Percentiles rank a stretch among this genome's conserved stretches.
Evolutionary conservation across 1,140 invertebrate genomes (phyloP).

Genomic region (Latrodectus geometricus): DNA sequence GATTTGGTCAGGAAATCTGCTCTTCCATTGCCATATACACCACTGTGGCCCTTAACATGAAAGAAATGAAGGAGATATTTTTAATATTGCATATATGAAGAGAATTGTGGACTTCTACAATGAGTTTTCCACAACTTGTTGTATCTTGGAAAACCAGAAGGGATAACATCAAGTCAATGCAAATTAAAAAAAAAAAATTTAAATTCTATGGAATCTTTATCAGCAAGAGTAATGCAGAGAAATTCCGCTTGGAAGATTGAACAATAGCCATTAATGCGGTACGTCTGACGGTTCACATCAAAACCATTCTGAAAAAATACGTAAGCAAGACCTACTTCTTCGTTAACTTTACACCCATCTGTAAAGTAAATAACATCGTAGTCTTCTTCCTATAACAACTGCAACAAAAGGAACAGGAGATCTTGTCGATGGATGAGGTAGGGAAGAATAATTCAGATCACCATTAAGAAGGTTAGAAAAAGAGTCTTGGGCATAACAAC

Average conservation of each 20-base stretch:
- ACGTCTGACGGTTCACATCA: not conserved
- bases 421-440: not conserved
- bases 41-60: not conserved
- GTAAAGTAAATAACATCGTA: not conserved
- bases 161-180: not conserved
- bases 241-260: not conserved
- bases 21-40: not conserved
- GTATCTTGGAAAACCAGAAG: not conserved
- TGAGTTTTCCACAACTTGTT: not conserved
- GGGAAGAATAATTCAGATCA: not conserved
- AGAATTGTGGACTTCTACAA: not conserved
- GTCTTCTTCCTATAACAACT: not conserved
- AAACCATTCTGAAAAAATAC: not conserved
- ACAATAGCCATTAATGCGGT: not conserved
- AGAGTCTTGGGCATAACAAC: not conserved
- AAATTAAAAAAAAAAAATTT: not conserved
- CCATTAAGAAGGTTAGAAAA: not conserved
- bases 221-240: not conserved
- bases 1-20: not conserved
- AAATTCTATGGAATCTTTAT: not conserved
- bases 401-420: not conserved
- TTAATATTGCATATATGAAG: not conserved
- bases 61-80: not conserved
- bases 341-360: not conserved
- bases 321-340: not conserved